Evolutionary conservation across 2,113 vertebrate genomes (phyloP).

Genomic region (Furnarius figulus): DNA sequence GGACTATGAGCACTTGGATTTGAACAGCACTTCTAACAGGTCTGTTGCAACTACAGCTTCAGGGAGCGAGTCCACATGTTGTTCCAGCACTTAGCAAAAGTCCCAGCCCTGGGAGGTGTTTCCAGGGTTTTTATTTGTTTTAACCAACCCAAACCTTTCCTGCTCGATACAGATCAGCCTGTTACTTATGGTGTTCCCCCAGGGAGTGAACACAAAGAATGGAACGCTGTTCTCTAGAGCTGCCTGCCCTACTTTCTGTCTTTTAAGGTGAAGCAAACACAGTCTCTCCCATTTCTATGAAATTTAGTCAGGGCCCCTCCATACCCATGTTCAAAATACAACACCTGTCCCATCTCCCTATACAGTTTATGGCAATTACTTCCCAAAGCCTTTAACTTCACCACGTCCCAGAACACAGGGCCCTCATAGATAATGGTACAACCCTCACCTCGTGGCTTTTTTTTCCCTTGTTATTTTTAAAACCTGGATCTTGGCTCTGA

Average conservation of each 20-base stretch:
- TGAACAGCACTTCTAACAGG: not conserved
- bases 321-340: not conserved
- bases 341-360: not conserved
- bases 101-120: not conserved
- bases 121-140: not conserved
- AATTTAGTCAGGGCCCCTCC: not conserved
- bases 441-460: too few species aligned
- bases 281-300: not conserved
- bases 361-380: not conserved
- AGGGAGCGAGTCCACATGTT: accelerated
- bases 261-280: not conserved
- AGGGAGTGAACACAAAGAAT: not conserved
- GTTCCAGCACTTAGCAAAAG: not conserved
- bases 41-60: accelerated
- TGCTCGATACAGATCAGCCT: not conserved
- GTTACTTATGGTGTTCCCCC: not conserved
- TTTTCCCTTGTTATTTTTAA: not conserved
- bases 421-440: accelerated
- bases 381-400: not conserved
- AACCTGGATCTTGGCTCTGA: not conserved
- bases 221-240: not conserved
- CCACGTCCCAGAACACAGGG: not conserved
- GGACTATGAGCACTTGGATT: not conserved
- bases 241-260: not conserved
- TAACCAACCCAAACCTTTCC: not conserved